These are phyloP conservation scores for Papilio protenor DNA, from an alignment of 2,888 invertebrate genomes.

Conservation along the genomic window DNA sequence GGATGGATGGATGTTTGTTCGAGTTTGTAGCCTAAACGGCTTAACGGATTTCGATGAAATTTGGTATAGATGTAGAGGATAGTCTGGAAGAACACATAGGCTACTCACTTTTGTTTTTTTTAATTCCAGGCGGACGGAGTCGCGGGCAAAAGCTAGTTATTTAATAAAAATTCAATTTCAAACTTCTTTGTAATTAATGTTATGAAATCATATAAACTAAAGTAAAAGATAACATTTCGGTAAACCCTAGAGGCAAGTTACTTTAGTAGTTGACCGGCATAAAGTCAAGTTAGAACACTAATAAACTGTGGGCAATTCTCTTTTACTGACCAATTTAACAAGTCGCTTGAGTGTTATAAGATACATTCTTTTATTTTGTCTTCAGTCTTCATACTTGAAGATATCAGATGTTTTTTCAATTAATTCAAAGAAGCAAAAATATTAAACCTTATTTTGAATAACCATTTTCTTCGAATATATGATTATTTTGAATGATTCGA, in stretches of 20 bases:
- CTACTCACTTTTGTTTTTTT: too few species aligned
- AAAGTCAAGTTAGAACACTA: conserved; percentile 78
- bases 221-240: background rate
- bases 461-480: too few species aligned
- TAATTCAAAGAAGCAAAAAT: background rate
- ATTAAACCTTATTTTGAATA: too few species aligned
- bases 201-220: background rate
- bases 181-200: background rate
- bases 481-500: too few species aligned
- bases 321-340: conserved; percentile 55
- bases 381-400: background rate
- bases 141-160: too few species aligned
- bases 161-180: too few species aligned
- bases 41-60: too few species aligned
- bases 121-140: too few species aligned
- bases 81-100: too few species aligned
- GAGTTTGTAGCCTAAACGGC: too few species aligned
- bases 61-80: too few species aligned
- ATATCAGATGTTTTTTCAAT: background rate
- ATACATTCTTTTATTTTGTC: conserved; percentile 14
- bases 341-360: conserved; percentile 46
- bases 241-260: conserved; percentile 50
- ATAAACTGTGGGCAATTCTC: conserved; percentile 77
- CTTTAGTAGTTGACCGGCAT: conserved; percentile 66
- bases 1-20: too few species aligned